Percentiles rank a stretch among this genome's conserved stretches.
Conservation (phyloP, 2,113 vertebrate species). For the Enhydra lutris region DNA sequence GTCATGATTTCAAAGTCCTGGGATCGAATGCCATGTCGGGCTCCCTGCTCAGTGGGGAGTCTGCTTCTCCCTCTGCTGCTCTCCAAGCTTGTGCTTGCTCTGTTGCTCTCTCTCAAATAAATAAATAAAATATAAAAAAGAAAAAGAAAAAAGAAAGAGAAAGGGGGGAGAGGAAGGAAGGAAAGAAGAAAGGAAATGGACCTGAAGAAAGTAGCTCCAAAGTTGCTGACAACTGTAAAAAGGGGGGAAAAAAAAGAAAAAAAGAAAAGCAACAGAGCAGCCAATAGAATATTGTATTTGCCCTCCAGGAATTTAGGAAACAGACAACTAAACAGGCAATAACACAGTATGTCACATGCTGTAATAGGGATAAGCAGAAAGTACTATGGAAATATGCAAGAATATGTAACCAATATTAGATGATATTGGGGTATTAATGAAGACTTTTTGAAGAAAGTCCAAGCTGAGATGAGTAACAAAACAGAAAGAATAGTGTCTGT, state of each 20-base stretch:
- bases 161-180: neutral
- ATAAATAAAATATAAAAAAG: no score
- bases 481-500: neutral
- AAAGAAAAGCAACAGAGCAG: neutral
- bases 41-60: no score
- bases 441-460: neutral
- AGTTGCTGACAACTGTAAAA: neutral
- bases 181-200: neutral
- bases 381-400: neutral
- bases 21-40: no score
- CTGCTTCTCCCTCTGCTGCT: no score
- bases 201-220: neutral
- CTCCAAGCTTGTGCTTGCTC: no score
- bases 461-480: neutral
- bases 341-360: neutral
- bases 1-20: no score
- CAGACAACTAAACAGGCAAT: neutral
- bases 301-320: neutral
- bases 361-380: neutral
- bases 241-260: no score
- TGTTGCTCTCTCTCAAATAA: no score
- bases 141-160: no score
- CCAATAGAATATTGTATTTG: neutral
- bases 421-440: neutral
- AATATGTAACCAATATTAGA: neutral